phyloP scores from a whole-genome alignment of 2,797 vertebrate species.

The Arctocebus calabarensis region DNA sequence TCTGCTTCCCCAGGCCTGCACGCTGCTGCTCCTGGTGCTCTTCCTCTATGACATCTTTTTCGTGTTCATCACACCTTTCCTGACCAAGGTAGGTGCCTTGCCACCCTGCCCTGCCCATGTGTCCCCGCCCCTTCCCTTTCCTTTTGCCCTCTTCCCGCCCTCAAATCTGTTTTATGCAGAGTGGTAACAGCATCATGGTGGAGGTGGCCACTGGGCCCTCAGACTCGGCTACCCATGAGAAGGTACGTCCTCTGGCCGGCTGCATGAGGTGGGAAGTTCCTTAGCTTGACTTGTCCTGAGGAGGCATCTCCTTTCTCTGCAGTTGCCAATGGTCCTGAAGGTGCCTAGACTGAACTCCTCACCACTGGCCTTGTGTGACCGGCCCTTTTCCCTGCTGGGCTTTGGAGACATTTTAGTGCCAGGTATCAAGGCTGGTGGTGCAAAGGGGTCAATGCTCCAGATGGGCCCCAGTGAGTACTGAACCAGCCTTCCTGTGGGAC shows the following conservation, averaged over 20 bases:
- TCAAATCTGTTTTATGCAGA: conserved; percentile 86
- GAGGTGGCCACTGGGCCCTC: conserved; percentile 97
- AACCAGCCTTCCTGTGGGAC: neutral
- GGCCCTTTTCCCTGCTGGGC: conserved; percentile 97
- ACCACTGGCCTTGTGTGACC: conserved; percentile 94
- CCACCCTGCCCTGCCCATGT: neutral
- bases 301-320: neutral
- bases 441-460: neutral
- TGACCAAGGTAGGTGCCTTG: conserved; percentile 92
- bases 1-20: conserved; percentile 92
- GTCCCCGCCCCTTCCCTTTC: fast-evolving
- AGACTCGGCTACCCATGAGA: conserved; percentile 94
- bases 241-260: conserved; percentile 87
- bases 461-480: neutral
- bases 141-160: too few relatives aligned
- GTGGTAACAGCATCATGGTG: conserved; percentile 98
- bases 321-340: conserved; percentile 99
- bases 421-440: conserved; percentile 87
- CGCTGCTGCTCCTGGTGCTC: conserved; percentile 94
- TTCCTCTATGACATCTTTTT: conserved; percentile 98
- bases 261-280: neutral
- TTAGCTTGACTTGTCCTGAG: neutral
- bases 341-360: conserved; percentile 96
- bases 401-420: conserved; percentile 98
- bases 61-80: conserved; percentile 96